Percentiles rank a stretch among this genome's conserved stretches.
Evolutionary conservation across 1,140 invertebrate species (phyloP).

Genomic region (Drosophila willistoni): DNA sequence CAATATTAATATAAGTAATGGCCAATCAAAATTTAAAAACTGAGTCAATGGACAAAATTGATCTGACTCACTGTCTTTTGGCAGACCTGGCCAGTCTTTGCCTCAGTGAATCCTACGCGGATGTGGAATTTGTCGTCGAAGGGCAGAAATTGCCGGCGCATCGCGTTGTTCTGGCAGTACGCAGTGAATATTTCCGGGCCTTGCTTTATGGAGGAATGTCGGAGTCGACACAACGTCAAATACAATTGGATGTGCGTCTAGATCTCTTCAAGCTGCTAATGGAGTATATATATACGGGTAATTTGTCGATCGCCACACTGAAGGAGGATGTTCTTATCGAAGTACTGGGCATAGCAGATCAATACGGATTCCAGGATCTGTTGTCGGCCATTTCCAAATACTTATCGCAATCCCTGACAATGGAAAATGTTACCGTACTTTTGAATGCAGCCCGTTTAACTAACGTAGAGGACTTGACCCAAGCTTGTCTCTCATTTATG

Average conservation of each 20-base stretch:
- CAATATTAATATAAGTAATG: too few species aligned
- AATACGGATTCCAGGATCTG: slow-evolving; percentile 97
- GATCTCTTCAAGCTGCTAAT: slow-evolving; percentile 95
- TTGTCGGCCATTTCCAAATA: slow-evolving; percentile 96
- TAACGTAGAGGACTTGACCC: slow-evolving; percentile 85
- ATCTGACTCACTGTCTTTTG: slow-evolving; percentile 72
- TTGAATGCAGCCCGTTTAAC: slow-evolving; percentile 93
- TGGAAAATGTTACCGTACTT: slow-evolving; percentile 95
- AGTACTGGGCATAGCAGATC: slow-evolving; percentile 94
- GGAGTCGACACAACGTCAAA: slow-evolving; percentile 93
- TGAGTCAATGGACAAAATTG: slow-evolving; percentile 57
- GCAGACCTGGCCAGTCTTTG: slow-evolving; percentile 89
- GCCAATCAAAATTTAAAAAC: slow-evolving; percentile 17
- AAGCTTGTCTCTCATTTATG: slow-evolving; percentile 91
- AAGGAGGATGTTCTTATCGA: slow-evolving; percentile 94
- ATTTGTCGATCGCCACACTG: slow-evolving; percentile 91
- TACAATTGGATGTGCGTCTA: slow-evolving; percentile 92
- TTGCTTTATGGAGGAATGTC: slow-evolving; percentile 96
- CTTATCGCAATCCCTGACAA: slow-evolving; percentile 92
- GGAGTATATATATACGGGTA: slow-evolving; percentile 96
- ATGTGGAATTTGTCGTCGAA: slow-evolving; percentile 95
- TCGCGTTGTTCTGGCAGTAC: slow-evolving; percentile 92
- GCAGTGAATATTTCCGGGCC: slow-evolving; percentile 97
- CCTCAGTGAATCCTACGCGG: slow-evolving; percentile 94
- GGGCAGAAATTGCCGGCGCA: slow-evolving; percentile 93